Conservation (phyloP, 2,888 invertebrate species). For the Deroplatys truncata region DNA sequence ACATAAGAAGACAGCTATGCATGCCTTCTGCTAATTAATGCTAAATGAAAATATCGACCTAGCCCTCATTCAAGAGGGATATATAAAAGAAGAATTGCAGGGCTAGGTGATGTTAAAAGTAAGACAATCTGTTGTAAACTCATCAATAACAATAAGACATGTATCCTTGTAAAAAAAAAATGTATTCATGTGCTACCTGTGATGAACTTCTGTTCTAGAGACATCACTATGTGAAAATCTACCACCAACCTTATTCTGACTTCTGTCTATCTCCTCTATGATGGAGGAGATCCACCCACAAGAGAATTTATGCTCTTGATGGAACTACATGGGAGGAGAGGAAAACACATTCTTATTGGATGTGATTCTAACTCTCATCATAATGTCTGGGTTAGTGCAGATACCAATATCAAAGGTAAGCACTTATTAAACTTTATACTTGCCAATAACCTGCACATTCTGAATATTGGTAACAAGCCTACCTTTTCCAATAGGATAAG, state of each 20-base stretch:
- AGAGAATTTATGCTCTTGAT: neutral
- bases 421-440: neutral
- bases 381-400: neutral
- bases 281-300: neutral
- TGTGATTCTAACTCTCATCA: neutral
- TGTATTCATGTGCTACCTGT: neutral
- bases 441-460: neutral
- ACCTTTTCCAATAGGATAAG: neutral
- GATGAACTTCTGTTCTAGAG: neutral
- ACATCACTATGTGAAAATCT: neutral
- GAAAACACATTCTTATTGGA: neutral
- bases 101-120: neutral
- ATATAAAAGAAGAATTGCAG: neutral
- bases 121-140: neutral
- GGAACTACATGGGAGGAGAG: neutral
- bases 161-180: neutral
- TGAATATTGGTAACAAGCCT: neutral
- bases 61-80: neutral
- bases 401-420: neutral
- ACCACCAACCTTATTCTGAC: neutral
- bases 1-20: neutral
- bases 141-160: neutral
- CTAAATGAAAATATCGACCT: neutral
- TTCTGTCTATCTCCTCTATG: neutral
- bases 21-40: neutral